Evolutionary conservation across 2,888 invertebrate species (phyloP), one percentile per base, ranked within the genome.

Genomic region (Junonia oenone): DNA sequence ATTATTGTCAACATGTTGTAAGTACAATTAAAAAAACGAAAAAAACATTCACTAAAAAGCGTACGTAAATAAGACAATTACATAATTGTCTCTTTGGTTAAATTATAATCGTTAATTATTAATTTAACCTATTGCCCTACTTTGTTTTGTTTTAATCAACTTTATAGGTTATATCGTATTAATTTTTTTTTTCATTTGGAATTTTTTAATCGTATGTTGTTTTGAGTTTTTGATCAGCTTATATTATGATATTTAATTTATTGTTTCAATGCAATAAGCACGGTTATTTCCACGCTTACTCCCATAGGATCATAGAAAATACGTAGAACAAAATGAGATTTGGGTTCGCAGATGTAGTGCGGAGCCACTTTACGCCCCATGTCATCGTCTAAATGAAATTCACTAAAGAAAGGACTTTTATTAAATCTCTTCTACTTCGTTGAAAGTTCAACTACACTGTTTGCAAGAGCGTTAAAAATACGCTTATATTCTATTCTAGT

Each of bases 381-480:
- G 74, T 77, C 74, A 69, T 63, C 68, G 65, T 62, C 65, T 74
- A 73, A 82, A 77, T 75, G 74, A 79, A 81, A 81, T 75, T 69
- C 66, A 17, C 49, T 29, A 29, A 45, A 43, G 26, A 59, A 27
- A 51, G 40, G 40, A 46, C 45, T 45, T 54, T 46, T 29, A 43
- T 15, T 31, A 22, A 19, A 35, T 9, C 22, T 22, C 8, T 33
- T 8, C 9, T 13, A 1, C 6, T 22, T 13, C 19, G 6, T 47
- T 17, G 22, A 2, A 22, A 22, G 22, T 22, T 17, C 31, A 17
- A 38, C 17, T 38, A 38, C 17, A 17, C 43, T 26, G 14, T 43
- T 13, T 26, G n/a, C 17, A 40, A 5, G 19, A 11, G 2, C 15
- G n/a, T 33, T 33, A 1, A 11, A 40, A 11, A 37, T 37, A 15